phyloP scores from a whole-genome alignment of 2,888 invertebrate species.

The Aspidiotus rigidus region DNA sequence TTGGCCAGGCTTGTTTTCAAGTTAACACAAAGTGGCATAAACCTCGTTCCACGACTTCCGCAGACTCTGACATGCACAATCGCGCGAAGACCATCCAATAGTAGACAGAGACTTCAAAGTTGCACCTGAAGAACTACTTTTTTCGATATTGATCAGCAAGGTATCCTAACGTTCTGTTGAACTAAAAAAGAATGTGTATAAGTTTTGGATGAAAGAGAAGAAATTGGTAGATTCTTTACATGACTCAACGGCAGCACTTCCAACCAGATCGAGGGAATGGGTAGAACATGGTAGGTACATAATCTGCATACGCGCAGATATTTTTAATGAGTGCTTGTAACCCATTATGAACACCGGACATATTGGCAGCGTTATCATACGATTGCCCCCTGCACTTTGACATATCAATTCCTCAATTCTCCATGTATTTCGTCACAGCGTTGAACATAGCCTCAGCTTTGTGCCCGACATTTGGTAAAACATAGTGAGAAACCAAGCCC shows the following conservation, averaged over 20 bases:
- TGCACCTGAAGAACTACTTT: neutral
- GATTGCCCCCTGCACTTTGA: neutral
- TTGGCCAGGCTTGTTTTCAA: conserved; percentile 1
- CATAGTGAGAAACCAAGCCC: no score
- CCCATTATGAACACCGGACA: conserved; percentile 1
- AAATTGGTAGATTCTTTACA: neutral
- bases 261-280: conserved; percentile 13
- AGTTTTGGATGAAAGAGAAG: neutral
- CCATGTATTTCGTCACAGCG: neutral
- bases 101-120: neutral
- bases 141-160: neutral
- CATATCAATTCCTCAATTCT: neutral
- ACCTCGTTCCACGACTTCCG: neutral
- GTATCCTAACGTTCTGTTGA: neutral
- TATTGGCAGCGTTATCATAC: neutral
- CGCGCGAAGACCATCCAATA: neutral
- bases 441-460: neutral
- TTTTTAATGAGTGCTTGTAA: conserved; percentile 7
- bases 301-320: conserved; percentile 5
- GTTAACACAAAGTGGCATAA: neutral
- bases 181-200: neutral
- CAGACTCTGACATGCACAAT: neutral
- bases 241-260: neutral
- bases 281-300: conserved; percentile 1
- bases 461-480: neutral